A percentile compares a stretch with the other conserved stretches of the same genome.
These are phyloP conservation scores for Globicephala melas DNA, from an alignment of 2,113 vertebrate genomes.

Conservation along the genomic window DNA sequence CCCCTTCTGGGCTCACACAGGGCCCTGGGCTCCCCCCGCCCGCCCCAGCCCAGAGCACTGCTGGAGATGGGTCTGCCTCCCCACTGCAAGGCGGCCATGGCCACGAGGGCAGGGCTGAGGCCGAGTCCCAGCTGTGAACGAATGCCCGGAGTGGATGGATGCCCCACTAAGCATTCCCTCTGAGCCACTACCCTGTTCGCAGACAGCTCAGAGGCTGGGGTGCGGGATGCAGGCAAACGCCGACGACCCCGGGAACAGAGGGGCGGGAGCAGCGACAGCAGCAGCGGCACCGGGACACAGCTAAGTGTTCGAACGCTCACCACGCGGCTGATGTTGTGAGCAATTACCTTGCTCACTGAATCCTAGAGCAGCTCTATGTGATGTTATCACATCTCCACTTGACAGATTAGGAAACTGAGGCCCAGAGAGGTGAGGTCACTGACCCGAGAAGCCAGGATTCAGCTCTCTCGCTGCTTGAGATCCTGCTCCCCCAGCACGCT, in stretches of 20 bases:
- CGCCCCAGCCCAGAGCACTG: neutral
- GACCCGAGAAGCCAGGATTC: neutral
- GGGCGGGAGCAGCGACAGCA: accelerated
- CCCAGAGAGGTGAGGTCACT: neutral
- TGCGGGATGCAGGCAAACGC: neutral
- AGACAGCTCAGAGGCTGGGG: neutral
- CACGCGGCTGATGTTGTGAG: accelerated
- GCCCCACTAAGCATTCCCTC: neutral
- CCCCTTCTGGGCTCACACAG: accelerated
- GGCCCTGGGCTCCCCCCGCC: neutral
- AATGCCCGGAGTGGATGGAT: accelerated
- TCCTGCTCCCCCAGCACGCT: accelerated
- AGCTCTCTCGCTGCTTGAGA: accelerated
- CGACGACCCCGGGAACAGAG: accelerated
- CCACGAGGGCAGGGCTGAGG: neutral
- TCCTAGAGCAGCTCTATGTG: accelerated
- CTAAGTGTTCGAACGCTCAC: neutral
- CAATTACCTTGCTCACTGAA: neutral
- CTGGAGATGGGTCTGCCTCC: neutral
- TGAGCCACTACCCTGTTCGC: neutral
- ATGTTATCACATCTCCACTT: neutral
- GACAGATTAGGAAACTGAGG: neutral
- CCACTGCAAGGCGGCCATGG: neutral
- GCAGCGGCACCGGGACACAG: neutral
- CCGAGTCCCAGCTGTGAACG: neutral